A percentile compares a stretch with the other conserved stretches of the same genome.
phyloP scores from a whole-genome alignment of 1,140 invertebrate genomes.

The Maniola jurtina region DNA sequence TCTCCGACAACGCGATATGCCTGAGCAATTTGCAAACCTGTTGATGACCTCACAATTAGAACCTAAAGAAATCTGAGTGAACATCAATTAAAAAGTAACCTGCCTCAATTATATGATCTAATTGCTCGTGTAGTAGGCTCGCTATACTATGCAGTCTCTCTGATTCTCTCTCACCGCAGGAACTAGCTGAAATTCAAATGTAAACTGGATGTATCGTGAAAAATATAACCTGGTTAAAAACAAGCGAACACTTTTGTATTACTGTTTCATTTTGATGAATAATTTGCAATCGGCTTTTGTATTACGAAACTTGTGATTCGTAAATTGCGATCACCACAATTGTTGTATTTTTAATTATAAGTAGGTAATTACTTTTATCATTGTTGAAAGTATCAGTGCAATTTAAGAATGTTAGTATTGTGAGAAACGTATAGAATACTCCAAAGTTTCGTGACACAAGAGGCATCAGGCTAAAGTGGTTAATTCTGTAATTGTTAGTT shows the following conservation, averaged over 20 bases:
- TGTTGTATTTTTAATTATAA: not conserved
- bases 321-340: not conserved
- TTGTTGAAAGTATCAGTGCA: not conserved
- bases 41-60: constrained; percentile 24
- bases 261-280: not conserved
- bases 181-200: constrained; percentile 62
- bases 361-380: not conserved
- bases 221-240: constrained; percentile 24
- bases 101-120: constrained; percentile 80
- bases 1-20: constrained; percentile 96
- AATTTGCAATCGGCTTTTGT: not conserved
- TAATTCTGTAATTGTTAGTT: constrained; percentile 2
- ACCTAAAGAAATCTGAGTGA: not conserved
- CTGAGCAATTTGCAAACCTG: constrained; percentile 97
- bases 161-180: constrained; percentile 77
- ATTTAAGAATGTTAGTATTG: not conserved
- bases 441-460: not conserved
- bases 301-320: not conserved
- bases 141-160: constrained; percentile 78
- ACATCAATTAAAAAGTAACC: constrained; percentile 27
- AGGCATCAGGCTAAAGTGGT: not conserved
- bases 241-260: constrained; percentile 48
- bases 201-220: constrained; percentile 25
- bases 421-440: not conserved
- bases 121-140: constrained; percentile 79